Evolutionary conservation across 2,888 invertebrate species (phyloP).

Genomic region (Tetranychus piercei): DNA sequence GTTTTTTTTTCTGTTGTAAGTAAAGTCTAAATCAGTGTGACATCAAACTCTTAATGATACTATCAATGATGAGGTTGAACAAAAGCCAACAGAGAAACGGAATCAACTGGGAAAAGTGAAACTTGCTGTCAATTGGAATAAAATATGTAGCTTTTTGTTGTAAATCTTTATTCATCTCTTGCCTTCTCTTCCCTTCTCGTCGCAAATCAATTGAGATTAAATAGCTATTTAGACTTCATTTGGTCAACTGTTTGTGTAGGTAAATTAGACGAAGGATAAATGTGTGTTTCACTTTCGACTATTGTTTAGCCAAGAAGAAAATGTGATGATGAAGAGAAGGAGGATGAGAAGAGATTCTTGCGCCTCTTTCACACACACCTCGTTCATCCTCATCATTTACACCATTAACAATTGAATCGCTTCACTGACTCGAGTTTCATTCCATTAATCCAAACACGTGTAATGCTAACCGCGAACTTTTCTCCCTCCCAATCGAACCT

Average conservation of each 20-base stretch:
- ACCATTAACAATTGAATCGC: not conserved
- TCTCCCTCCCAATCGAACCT: no score
- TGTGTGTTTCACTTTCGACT: no score
- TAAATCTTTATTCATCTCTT: not conserved
- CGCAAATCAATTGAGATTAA: not conserved
- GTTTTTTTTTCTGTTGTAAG: not conserved
- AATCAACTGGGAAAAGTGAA: not conserved
- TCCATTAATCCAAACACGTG: not conserved
- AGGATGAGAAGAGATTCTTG: not conserved
- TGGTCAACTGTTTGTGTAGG: no score
- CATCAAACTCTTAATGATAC: not conserved
- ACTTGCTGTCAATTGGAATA: not conserved
- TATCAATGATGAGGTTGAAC: not conserved
- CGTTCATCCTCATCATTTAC: not conserved
- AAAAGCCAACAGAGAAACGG: not conserved
- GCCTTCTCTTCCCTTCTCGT: not conserved
- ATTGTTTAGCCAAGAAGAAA: not conserved
- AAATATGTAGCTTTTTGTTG: not conserved
- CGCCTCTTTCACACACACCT: not conserved
- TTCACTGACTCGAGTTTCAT: not conserved
- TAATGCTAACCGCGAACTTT: not conserved
- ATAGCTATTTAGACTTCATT: not conserved
- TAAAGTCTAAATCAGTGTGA: not conserved
- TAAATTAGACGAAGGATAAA: no score
- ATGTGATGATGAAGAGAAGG: not conserved